phyloP scores from a whole-genome alignment of 2,888 invertebrate genomes.

The Oligia strigilis region DNA sequence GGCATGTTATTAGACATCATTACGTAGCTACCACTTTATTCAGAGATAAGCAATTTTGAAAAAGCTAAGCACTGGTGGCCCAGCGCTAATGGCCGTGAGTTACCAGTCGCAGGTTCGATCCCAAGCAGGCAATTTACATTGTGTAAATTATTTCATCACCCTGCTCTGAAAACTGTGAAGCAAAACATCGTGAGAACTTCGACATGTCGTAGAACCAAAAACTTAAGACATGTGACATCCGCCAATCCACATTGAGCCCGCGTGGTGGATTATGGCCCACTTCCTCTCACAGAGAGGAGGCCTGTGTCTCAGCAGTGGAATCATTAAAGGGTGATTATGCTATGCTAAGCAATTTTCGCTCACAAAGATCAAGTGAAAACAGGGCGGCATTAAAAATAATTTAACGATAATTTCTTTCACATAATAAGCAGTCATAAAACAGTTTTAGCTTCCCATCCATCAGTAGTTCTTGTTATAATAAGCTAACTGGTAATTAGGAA shows the following conservation, averaged over 20 bases:
- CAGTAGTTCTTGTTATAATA: conserved; percentile 11
- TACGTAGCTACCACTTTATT: too few species aligned
- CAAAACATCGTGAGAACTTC: background rate
- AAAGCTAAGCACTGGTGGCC: background rate
- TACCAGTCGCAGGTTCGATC: background rate
- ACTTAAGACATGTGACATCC: too few species aligned
- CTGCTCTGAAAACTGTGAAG: background rate
- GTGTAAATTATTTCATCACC: background rate
- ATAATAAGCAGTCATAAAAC: conserved; percentile 12
- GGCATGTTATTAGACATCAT: too few species aligned
- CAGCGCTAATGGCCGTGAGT: too few species aligned
- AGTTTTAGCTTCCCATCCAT: conserved; percentile 15
- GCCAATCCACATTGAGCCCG: background rate
- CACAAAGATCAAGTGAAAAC: background rate
- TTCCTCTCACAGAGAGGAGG: too few species aligned
- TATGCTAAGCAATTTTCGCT: background rate
- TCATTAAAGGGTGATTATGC: background rate
- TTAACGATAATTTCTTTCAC: conserved; percentile 9
- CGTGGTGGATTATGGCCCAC: too few species aligned
- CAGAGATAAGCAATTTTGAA: background rate
- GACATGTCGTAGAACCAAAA: too few species aligned
- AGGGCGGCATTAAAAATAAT: background rate
- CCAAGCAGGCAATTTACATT: background rate
- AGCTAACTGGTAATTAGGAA: conserved; percentile 29
- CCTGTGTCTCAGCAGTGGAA: background rate